These are phyloP conservation scores for Eupristina koningsbergeri DNA, from an alignment of 1,140 invertebrate species.

Conservation along the genomic window DNA sequence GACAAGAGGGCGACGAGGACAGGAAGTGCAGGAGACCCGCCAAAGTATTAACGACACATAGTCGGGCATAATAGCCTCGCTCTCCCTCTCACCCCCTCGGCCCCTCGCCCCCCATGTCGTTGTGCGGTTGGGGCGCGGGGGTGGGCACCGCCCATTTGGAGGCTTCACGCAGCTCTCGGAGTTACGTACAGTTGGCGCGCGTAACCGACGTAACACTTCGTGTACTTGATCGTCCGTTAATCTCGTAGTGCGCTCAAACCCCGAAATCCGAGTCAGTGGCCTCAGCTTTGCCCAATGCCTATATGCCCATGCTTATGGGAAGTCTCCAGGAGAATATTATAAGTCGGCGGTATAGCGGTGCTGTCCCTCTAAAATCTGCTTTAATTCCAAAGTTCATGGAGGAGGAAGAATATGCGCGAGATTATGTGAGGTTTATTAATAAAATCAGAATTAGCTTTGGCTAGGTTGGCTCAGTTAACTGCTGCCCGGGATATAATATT, in stretches of 20 bases:
- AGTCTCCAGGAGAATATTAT: background rate
- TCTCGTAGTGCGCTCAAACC: no score
- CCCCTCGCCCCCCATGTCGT: background rate
- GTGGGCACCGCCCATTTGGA: no score
- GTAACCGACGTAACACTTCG: background rate
- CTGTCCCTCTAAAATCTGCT: background rate
- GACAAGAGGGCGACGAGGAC: background rate
- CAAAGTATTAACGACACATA: conserved; percentile 11
- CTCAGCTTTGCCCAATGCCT: background rate
- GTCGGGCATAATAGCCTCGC: background rate
- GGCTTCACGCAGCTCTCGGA: background rate
- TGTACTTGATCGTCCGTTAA: conserved; percentile 37
- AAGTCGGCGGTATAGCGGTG: background rate
- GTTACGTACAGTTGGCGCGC: background rate
- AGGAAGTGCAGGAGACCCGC: background rate
- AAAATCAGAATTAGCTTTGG: background rate
- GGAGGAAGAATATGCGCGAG: background rate
- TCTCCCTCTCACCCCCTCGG: no score
- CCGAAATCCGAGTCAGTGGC: no score
- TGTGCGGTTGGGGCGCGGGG: background rate
- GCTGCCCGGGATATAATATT: background rate
- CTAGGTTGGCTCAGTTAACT: background rate
- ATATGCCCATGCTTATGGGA: background rate
- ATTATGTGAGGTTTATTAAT: background rate
- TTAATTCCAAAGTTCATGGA: background rate